A percentile compares a stretch with the other conserved stretches of the same genome.
Conservation (phyloP, 2,797 vertebrate species). For the Channa striata region DNA sequence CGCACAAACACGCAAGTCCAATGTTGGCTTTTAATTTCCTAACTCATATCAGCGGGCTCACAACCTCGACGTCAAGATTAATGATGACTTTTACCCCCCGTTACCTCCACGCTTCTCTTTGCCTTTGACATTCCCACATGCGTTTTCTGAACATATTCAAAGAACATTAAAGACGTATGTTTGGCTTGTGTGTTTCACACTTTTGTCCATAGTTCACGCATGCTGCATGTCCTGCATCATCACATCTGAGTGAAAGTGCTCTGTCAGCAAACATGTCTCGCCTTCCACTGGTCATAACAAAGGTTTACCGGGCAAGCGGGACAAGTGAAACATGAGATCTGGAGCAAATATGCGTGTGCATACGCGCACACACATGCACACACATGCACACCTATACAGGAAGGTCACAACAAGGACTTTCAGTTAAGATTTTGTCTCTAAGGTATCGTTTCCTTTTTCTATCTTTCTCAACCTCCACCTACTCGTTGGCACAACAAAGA, state of each 20-base stretch:
- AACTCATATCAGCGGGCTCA: not conserved
- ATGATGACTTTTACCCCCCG: not conserved
- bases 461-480: not conserved
- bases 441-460: slow-evolving; percentile 15
- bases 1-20: slow-evolving; percentile 2
- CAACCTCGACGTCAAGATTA: slow-evolving; percentile 4
- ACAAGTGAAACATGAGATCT: slow-evolving; percentile 62
- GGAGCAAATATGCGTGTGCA: slow-evolving; percentile 7
- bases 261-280: slow-evolving; percentile 49
- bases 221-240: slow-evolving; percentile 44
- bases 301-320: slow-evolving; percentile 24
- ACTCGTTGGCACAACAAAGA: not conserved
- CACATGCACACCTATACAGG: slow-evolving; percentile 18
- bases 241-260: slow-evolving; percentile 45
- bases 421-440: slow-evolving; percentile 4
- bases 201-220: too few species aligned
- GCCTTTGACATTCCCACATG: slow-evolving; percentile 11
- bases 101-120: slow-evolving; percentile 7
- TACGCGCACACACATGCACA: not conserved
- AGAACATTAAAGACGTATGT: not conserved
- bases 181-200: slow-evolving; percentile 21
- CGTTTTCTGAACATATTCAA: slow-evolving; percentile 10
- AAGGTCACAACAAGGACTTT: slow-evolving; percentile 59
- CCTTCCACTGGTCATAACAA: slow-evolving; percentile 37
- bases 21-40: slow-evolving; percentile 7